These are phyloP conservation scores for Dunckerocampus dactyliophorus DNA, from an alignment of 2,113 vertebrate genomes.

Conservation along the genomic window DNA sequence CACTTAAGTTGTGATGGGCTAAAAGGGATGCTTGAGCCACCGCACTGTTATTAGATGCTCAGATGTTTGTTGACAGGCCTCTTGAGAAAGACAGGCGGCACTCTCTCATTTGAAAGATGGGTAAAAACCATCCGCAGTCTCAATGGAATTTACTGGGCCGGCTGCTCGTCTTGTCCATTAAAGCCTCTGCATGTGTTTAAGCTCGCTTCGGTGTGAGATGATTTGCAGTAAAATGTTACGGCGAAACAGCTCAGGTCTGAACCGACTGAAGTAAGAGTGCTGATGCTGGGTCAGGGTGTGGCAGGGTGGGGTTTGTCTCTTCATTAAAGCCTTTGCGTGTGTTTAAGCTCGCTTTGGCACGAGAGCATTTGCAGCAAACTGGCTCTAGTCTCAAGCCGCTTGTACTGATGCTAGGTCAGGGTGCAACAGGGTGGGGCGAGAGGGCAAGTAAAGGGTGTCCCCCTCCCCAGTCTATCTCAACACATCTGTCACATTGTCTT, in stretches of 20 bases:
- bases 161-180: constrained; percentile 43
- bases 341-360: constrained; percentile 29
- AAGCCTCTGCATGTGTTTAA: constrained; percentile 38
- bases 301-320: neutral
- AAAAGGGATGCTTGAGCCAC: constrained; percentile 69
- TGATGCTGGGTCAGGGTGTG: no score
- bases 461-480: constrained; percentile 44
- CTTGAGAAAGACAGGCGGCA: constrained; percentile 49
- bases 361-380: constrained; percentile 17
- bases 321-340: constrained; percentile 44
- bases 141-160: constrained; percentile 51
- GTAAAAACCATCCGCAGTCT: constrained; percentile 42
- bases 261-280: no score
- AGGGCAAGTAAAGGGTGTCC: constrained; percentile 21
- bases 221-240: constrained; percentile 26
- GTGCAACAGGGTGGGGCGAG: constrained; percentile 44
- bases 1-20: constrained; percentile 71
- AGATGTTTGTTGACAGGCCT: constrained; percentile 63
- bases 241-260: neutral
- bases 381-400: neutral
- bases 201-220: constrained; percentile 20
- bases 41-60: constrained; percentile 63
- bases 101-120: constrained; percentile 54
- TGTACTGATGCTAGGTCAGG: constrained; percentile 46
- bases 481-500: constrained; percentile 42